Evolutionary conservation across 2,888 invertebrate genomes (phyloP).

Genomic region (Melitaea athalia): DNA sequence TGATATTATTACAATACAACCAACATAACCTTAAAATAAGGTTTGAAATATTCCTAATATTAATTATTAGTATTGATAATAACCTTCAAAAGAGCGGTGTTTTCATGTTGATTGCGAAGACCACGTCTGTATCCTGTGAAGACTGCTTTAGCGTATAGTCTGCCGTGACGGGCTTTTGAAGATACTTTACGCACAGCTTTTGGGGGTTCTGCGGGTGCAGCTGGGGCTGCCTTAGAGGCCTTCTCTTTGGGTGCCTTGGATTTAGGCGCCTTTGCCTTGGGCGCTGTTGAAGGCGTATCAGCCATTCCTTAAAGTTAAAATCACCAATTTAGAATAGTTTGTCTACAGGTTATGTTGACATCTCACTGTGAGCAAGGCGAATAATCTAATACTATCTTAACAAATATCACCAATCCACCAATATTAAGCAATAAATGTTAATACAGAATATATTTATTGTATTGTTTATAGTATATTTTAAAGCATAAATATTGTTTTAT

Average conservation of each 20-base stretch:
- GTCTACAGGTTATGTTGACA: constrained; percentile 77
- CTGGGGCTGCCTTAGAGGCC: constrained; percentile 79
- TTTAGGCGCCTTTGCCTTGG: constrained; percentile 80
- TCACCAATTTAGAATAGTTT: constrained; percentile 46
- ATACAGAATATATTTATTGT: constrained; percentile 21
- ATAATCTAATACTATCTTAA: constrained; percentile 64
- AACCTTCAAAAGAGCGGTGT: constrained; percentile 95
- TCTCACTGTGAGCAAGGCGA: constrained; percentile 44
- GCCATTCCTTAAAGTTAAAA: constrained; percentile 83
- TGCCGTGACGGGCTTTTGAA: constrained; percentile 86
- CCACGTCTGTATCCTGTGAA: constrained; percentile 98
- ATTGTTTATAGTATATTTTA: constrained; percentile 28
- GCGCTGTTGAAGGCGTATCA: constrained; percentile 82
- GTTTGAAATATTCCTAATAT: background rate
- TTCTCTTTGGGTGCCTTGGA: constrained; percentile 83
- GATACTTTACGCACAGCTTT: constrained; percentile 77
- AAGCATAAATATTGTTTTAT: constrained; percentile 32
- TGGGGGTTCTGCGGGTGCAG: constrained; percentile 77
- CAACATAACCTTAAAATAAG: constrained; percentile 15
- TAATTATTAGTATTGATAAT: no score
- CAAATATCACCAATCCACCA: constrained; percentile 51
- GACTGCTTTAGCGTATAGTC: constrained; percentile 98
- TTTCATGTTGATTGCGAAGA: constrained; percentile 98
- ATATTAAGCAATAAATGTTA: constrained; percentile 37
- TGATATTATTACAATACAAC: background rate